Evolutionary conservation across 2,797 vertebrate genomes (phyloP), one percentile per base, ranked within the genome.

Genomic region (Sarcophilus harrisii): DNA sequence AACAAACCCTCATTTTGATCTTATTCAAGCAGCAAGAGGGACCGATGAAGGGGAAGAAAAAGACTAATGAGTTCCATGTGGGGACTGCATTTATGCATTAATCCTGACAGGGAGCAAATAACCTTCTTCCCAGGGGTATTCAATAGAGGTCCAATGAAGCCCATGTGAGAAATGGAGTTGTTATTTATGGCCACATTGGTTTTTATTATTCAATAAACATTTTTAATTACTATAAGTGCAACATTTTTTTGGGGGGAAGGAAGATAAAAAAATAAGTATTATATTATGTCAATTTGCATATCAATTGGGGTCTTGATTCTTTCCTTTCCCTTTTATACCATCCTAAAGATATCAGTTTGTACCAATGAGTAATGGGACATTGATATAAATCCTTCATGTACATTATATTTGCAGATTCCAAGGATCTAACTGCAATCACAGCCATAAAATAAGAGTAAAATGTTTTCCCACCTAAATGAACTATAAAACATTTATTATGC

Each of bases 71-170:
- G 96, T 97, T 98, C 97, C 98, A 98, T 95, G 96, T 94, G 97
- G 98, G 98, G 98, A 96, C 81, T 98, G 97, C 97, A 96, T 98
- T 98, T 98, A 98, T 96, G 98, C 98, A 98, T 98, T 98, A 98
- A 98, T 98, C 96, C 98, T 98, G 98, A 98, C 97, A 98, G 98
- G 97, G 98, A 98, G 97, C 96, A 98, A 98, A 98, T 98, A 97
- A 97, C 97, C 97, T 98, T 98, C 97, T 94, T 98, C 98, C 97
- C 98, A 97, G 96, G 97, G 96, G 98, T 95, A 95, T 98, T 97
- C 58, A 0, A 92, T 1, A 58, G 92, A 95, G 96, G 95, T 89
- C 97, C 93, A 0, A 27, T 93, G 59, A 58, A 96, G 97, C 98
- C 6, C 98, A 97, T 58, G 97, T 9, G 55, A 97, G 97, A 97